Evolutionary conservation across 2,797 vertebrate genomes (phyloP).

Genomic region (Otolemur crassicaudatus): DNA sequence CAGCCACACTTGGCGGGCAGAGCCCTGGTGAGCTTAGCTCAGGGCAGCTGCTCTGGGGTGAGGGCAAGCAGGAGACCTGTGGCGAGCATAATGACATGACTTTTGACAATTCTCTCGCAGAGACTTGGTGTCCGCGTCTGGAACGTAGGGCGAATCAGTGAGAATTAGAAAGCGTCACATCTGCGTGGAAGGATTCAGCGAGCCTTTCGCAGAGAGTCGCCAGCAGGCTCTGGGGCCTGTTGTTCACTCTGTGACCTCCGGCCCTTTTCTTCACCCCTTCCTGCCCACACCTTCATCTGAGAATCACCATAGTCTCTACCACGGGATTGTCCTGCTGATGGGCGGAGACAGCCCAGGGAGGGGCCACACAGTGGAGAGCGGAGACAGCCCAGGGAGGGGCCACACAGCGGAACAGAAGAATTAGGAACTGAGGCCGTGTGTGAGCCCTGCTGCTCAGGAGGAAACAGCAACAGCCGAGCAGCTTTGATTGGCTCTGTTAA

Average conservation of each 20-base stretch:
- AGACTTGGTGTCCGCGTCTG: neutral
- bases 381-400: fast-evolving
- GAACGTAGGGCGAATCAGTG: neutral
- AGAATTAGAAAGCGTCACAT: neutral
- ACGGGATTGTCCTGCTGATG: neutral
- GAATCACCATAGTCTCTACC: neutral
- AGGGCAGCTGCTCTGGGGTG: neutral
- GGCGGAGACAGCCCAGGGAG: fast-evolving
- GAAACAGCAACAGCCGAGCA: neutral
- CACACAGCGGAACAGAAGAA: neutral
- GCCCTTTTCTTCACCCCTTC: neutral
- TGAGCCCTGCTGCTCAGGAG: neutral
- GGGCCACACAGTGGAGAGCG: neutral
- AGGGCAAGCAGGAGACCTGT: neutral
- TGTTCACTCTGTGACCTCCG: neutral
- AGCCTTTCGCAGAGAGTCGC: neutral
- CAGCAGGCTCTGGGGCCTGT: neutral
- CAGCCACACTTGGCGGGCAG: neutral
- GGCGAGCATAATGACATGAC: neutral
- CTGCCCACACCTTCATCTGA: neutral
- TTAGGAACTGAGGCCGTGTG: neutral
- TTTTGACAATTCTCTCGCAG: neutral
- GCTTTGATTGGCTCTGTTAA: neutral
- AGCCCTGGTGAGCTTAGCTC: neutral
- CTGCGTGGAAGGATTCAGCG: neutral